phyloP scores from a whole-genome alignment of 2,888 invertebrate genomes.

The Lepetodrilus schrolli region DNA sequence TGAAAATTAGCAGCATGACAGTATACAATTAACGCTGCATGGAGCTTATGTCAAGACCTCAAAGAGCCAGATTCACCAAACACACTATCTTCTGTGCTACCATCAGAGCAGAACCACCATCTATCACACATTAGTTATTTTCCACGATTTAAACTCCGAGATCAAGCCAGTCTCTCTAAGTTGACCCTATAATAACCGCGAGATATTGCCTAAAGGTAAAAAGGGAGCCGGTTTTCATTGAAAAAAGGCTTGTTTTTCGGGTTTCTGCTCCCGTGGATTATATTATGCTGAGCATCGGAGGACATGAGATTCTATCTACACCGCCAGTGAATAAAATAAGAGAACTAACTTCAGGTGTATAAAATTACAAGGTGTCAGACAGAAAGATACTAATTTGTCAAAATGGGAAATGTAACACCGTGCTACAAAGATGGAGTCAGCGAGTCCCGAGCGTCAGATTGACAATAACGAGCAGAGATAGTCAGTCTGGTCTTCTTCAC shows the following conservation, averaged over 20 bases:
- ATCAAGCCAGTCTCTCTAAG: too few relatives aligned
- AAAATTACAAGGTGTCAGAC: not conserved
- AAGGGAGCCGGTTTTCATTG: not conserved
- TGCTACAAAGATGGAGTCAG: not conserved
- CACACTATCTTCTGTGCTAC: too few relatives aligned
- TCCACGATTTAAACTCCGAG: too few relatives aligned
- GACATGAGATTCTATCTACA: constrained; percentile 4
- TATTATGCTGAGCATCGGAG: not conserved
- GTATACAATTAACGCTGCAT: not conserved
- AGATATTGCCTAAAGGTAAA: constrained; percentile 1
- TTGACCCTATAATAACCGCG: too few relatives aligned
- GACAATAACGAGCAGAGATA: not conserved
- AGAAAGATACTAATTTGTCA: constrained; percentile 30
- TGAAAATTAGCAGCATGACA: not conserved
- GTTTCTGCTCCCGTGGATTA: not conserved
- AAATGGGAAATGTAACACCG: constrained; percentile 26
- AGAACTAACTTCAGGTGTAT: constrained; percentile 3
- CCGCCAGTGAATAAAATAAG: not conserved
- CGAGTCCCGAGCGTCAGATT: not conserved
- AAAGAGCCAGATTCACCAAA: too few relatives aligned
- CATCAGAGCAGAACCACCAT: too few relatives aligned
- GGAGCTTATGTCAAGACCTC: not conserved
- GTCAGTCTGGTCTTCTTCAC: too few relatives aligned
- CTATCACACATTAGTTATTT: too few relatives aligned
- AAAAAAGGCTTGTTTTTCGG: constrained; percentile 8